A percentile compares a stretch with the other conserved stretches of the same genome.
Conservation (phyloP, 1,140 invertebrate species). For the Leptopilina boulardi region DNA sequence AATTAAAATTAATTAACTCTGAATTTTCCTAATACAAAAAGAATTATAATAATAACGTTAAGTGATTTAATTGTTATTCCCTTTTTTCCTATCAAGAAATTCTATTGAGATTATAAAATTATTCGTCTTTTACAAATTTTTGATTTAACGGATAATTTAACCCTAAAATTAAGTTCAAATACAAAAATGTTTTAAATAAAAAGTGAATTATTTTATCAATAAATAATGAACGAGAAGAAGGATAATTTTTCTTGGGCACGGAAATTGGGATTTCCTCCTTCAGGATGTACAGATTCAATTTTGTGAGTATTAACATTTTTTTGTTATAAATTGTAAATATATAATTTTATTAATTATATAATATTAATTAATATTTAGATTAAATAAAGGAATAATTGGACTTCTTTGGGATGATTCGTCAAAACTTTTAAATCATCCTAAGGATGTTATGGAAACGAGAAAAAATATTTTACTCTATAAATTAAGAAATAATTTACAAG, state of each 20-base stretch:
- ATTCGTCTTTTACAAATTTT: neutral
- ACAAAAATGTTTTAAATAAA: neutral
- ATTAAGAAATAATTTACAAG: conserved; percentile 56
- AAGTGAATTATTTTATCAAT: neutral
- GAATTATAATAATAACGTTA: too few species aligned
- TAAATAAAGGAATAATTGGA: conserved; percentile 60
- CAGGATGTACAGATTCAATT: conserved; percentile 11
- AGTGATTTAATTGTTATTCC: too few species aligned
- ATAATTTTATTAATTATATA: neutral
- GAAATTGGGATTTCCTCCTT: conserved; percentile 12
- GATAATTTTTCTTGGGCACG: conserved; percentile 26
- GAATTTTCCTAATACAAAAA: too few species aligned
- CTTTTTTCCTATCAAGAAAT: too few species aligned
- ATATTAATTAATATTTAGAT: conserved; percentile 47
- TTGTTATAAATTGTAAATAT: neutral
- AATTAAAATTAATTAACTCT: too few species aligned
- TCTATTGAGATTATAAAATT: neutral
- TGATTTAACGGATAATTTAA: neutral
- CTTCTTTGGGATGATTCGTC: conserved; percentile 67
- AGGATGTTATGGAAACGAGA: conserved; percentile 59
- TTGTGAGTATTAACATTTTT: conserved; percentile 9
- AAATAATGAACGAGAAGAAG: neutral
- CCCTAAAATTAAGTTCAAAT: neutral
- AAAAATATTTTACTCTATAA: conserved; percentile 69
- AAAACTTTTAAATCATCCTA: conserved; percentile 48